Evolutionary conservation across 2,797 vertebrate genomes (phyloP).

Genomic region (Phataginus tetradactyla): DNA sequence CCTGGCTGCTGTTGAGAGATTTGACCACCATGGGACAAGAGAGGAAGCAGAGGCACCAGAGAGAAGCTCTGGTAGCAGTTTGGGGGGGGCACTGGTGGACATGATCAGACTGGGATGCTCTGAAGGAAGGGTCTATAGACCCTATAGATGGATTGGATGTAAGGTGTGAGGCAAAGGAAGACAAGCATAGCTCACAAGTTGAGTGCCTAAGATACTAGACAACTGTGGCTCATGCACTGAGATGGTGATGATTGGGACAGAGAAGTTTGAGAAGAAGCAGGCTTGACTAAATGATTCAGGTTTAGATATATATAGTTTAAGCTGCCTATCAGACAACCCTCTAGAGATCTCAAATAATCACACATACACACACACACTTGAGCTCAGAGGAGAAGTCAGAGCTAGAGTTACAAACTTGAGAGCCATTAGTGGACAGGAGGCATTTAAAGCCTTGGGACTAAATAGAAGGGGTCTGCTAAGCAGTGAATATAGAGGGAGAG

Average conservation of each 20-base stretch:
- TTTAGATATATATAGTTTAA: neutral
- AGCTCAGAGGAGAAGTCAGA: neutral
- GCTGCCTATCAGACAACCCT: neutral
- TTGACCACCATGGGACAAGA: neutral
- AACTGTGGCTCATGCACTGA: rapidly evolving
- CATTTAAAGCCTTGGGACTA: neutral
- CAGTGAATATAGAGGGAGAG: neutral
- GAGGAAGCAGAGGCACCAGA: neutral
- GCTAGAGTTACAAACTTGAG: neutral
- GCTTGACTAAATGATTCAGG: neutral
- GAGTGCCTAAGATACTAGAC: neutral
- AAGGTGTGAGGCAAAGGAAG: neutral
- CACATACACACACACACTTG: neutral
- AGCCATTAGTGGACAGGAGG: neutral
- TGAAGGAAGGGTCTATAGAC: neutral
- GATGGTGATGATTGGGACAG: neutral
- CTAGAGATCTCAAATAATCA: neutral
- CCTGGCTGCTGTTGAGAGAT: neutral
- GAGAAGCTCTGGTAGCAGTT: neutral
- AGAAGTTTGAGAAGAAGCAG: neutral
- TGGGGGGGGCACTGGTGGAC: neutral
- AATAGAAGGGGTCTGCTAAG: neutral
- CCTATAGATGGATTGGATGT: neutral
- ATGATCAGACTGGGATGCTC: too few relatives aligned
- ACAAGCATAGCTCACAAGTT: neutral